Evolutionary conservation across 2,797 vertebrate species (phyloP).

Genomic region (Danio aesculapii): DNA sequence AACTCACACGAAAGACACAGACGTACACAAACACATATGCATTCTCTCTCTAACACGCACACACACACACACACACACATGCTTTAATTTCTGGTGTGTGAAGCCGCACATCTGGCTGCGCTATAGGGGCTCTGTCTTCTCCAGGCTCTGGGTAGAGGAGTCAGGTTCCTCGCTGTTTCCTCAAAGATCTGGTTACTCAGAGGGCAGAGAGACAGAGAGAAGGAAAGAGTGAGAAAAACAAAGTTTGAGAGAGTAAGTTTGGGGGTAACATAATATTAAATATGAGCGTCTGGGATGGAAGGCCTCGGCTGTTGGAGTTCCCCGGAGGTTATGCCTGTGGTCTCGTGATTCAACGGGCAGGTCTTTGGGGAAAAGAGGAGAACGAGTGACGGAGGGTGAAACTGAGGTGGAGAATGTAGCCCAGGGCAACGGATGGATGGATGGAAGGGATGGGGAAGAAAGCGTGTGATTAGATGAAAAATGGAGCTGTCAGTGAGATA

Average conservation of each 20-base stretch:
- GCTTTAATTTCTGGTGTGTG: constrained; percentile 77
- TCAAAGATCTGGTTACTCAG: constrained; percentile 88
- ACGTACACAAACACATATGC: constrained; percentile 35
- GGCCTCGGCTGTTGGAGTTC: constrained; percentile 41
- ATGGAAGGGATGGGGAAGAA: constrained; percentile 39
- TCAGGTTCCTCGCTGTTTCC: constrained; percentile 94
- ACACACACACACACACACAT: constrained; percentile 30
- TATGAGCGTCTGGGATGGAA: constrained; percentile 76
- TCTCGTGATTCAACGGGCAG: constrained; percentile 40
- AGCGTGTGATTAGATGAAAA: constrained; percentile 65
- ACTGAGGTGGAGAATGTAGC: constrained; percentile 42
- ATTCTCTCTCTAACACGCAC: neutral
- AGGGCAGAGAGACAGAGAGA: constrained; percentile 79
- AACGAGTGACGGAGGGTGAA: constrained; percentile 25
- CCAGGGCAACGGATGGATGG: constrained; percentile 14
- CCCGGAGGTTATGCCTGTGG: constrained; percentile 22
- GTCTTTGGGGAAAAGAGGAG: constrained; percentile 27
- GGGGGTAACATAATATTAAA: constrained; percentile 66
- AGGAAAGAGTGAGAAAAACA: constrained; percentile 53
- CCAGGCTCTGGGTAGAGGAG: constrained; percentile 81
- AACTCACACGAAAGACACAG: constrained; percentile 6
- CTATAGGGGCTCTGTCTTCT: constrained; percentile 98
- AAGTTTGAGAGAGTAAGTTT: constrained; percentile 68
- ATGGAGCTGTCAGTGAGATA: constrained; percentile 68
- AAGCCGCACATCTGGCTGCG: constrained; percentile 98